These are phyloP conservation scores for Ectemnius lituratus DNA, from an alignment of 2,888 invertebrate genomes.

Conservation along the genomic window DNA sequence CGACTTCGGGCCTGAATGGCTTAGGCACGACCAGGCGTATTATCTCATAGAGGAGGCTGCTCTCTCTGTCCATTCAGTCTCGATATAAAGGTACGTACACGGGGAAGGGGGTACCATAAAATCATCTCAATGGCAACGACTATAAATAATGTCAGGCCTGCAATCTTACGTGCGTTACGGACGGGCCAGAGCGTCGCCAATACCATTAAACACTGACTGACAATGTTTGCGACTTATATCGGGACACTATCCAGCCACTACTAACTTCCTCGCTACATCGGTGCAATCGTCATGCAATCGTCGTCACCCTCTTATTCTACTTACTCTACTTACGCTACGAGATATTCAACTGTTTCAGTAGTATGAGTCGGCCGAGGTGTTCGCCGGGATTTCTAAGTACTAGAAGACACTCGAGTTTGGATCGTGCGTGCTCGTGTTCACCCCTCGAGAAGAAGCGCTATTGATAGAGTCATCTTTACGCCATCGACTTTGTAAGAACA, in stretches of 20 bases:
- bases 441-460: too few relatives aligned
- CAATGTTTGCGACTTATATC: slow-evolving; percentile 1
- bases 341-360: too few relatives aligned
- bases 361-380: too few relatives aligned
- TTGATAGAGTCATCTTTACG: too few relatives aligned
- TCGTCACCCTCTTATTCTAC: slow-evolving; percentile 5
- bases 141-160: slow-evolving; percentile 57
- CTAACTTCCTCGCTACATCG: not conserved
- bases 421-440: too few relatives aligned
- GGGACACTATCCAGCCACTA: slow-evolving; percentile 3
- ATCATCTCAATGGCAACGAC: slow-evolving; percentile 68
- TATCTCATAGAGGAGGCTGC: slow-evolving; percentile 69
- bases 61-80: slow-evolving; percentile 69
- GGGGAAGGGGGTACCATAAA: slow-evolving; percentile 64
- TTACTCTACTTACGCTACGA: not conserved
- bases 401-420: too few relatives aligned
- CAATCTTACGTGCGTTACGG: slow-evolving; percentile 46
- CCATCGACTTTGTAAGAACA: too few relatives aligned
- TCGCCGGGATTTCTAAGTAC: too few relatives aligned
- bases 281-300: not conserved
- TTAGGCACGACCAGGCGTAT: slow-evolving; percentile 64
- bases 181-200: slow-evolving; percentile 1
- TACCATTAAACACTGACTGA: slow-evolving; percentile 2
- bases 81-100: slow-evolving; percentile 67
- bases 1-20: slow-evolving; percentile 63